Evolutionary conservation across 1,140 invertebrate species (phyloP), one percentile per base, ranked within the genome.

Genomic region (Drosophila rhopaloa): DNA sequence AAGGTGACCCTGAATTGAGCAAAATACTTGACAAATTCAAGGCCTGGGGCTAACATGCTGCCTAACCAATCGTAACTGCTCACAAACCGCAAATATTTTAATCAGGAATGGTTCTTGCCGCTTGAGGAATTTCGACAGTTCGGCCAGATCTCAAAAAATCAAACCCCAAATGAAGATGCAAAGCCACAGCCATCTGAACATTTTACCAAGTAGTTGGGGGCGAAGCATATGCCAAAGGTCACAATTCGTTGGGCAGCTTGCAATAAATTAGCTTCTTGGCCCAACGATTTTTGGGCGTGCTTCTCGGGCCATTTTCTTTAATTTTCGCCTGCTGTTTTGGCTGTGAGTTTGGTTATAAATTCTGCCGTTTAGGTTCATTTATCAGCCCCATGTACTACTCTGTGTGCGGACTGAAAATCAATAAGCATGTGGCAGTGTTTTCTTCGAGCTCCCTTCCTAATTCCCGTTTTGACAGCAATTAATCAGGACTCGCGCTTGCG

Each of bases 241-340:
- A 66, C 73, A 66, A 58, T 47, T 67, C 60, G 54, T 76, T 59
- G 61, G 73, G 29, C 55, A 63, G 50, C 55, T 41, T 60, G 70
- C 63, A 46, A 82, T 83, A 83, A 83, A 83, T 83, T 84, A 76
- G 81, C 76, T 80, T 84, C 72, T 76, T 76, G 76, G 73, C 71
- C 65, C 53, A 71, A 59, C 59, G 65, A 81, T 73, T 81, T 57
- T 76, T 19, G 78, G 57, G 56, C 63, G 55, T 72, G 60, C 60
- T 76, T 43, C 41, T 51, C 32, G 11, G 51, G 2, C 50, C 57
- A 27, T 76, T 70, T 77, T 70, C 63, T 68, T 77, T 77, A 77
- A 77, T 81, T 60, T 60, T 76, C 61, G 41, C 58, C 47, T 48
- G 57, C 32, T 50, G 58, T 47, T 27, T 54, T 57, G 19, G 41